Conservation (phyloP, 2,888 invertebrate species). For the Cotesia congregata region DNA sequence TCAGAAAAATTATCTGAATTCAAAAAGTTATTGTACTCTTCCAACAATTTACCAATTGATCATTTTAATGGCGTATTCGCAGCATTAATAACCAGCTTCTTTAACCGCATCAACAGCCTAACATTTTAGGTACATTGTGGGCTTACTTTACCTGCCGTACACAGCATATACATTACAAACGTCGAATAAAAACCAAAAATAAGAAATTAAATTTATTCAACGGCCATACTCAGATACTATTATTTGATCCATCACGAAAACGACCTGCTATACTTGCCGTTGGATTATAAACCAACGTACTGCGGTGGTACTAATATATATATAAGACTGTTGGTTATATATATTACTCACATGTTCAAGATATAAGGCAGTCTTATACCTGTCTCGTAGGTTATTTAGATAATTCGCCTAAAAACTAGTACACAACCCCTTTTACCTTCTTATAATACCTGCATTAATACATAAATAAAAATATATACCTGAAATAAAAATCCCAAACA, state of each 20-base stretch:
- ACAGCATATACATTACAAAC: background rate
- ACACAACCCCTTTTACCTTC: conserved; percentile 1
- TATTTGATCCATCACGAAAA: background rate
- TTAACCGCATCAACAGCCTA: no score
- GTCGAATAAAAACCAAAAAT: background rate
- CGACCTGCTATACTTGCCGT: background rate
- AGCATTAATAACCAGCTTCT: no score
- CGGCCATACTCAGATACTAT: background rate
- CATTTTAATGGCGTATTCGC: no score
- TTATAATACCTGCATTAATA: background rate
- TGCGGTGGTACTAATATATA: background rate
- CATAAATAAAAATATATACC: background rate
- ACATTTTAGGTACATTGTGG: no score
- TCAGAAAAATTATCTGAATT: no score
- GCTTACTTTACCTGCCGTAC: no score
- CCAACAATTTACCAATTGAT: no score
- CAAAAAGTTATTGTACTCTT: no score
- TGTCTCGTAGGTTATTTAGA: background rate
- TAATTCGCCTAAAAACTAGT: background rate
- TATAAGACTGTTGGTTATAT: background rate
- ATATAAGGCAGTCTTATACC: background rate
- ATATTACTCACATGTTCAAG: background rate
- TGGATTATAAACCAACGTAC: conserved; percentile 1
- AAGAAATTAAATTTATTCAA: background rate
- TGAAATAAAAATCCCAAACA: background rate